Base-by-base conservation (phyloP, 2,888 invertebrate species). In the Tetragonisca angustula region DNA sequence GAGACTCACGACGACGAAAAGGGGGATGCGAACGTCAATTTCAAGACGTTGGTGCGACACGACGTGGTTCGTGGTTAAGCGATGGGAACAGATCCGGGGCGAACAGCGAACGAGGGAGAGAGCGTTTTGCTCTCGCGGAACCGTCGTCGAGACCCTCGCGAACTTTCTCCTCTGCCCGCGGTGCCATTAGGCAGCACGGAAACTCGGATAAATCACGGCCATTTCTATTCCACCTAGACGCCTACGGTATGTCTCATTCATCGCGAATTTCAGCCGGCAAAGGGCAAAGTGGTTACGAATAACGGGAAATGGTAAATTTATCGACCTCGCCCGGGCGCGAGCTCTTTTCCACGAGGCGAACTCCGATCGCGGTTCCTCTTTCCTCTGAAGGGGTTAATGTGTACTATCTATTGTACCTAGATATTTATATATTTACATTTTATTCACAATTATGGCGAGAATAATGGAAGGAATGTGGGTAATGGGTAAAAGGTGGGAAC, bases 141-240 rank as follows among this genome's bases (percentile, higher is more conserved):
- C 9, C 52, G n/a, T 36, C 36, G 61, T 13, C 64, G 75, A 85
- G 62, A 61, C 70, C n/a, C 32, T 17, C 52, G 69, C 61, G 59
- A 27, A 87, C 76, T 88, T 89, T 86, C 82, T 88, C 88, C 84
- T 84, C 84, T 84, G 1, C 43, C 9, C 84, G 54, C 75, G 67
- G 67, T 77, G 70, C 76, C 79, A 79, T 89, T 88, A 86, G 83
- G 59, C 79, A 72, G 27, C 62, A 62, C 62, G 84, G 79, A 80
- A 69, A 79, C 79, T 79, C 70, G 80, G 82, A 90, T 90, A 88
- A 89, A 90, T 89, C 90, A 86, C 73, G 71, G 27, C 24, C 73
- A 76, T 88, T 83, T 76, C 87, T 83, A 81, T 89, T 79, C 84
- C 84, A 67, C 68, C 79, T 62, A 71, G 59, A 75, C 74, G 72